Evolutionary conservation across 2,113 vertebrate species (phyloP).

Genomic region (Chloroceryle aenea): DNA sequence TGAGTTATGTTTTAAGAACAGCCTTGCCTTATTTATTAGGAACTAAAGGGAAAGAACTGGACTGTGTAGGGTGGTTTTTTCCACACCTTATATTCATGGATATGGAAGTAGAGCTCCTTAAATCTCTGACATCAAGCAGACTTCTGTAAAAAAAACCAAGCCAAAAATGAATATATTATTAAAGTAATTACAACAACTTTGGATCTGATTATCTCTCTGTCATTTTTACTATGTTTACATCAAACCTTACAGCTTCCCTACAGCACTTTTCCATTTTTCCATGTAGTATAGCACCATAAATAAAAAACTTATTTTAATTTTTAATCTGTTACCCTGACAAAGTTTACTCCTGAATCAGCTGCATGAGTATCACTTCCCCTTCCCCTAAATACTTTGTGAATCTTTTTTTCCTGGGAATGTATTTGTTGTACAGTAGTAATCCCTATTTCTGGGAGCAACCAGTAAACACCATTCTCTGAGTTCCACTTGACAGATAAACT

Average conservation of each 20-base stretch:
- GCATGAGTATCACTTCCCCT: not conserved
- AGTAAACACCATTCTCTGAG: not conserved
- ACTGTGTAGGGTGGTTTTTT: not conserved
- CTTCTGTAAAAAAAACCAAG: not conserved
- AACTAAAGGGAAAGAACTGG: not conserved
- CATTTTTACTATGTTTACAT: not conserved
- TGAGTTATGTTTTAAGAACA: not conserved
- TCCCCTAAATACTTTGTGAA: not conserved
- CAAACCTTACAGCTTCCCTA: not conserved
- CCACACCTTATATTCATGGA: not conserved
- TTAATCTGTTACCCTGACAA: not conserved
- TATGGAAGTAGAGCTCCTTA: not conserved
- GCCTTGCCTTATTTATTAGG: not conserved
- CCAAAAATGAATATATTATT: not conserved
- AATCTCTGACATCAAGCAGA: not conserved
- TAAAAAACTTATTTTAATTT: not conserved
- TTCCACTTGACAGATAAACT: not conserved
- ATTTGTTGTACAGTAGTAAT: not conserved
- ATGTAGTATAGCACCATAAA: not conserved
- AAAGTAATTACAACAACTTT: not conserved
- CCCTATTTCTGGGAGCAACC: not conserved
- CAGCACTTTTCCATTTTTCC: not conserved
- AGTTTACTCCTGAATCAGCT: not conserved
- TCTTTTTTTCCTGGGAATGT: not conserved
- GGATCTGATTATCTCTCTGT: not conserved